Percentiles rank a stretch among this genome's conserved stretches.
These are phyloP conservation scores for Halocaridina rubra DNA, from an alignment of 2,888 invertebrate genomes.

Conservation along the genomic window DNA sequence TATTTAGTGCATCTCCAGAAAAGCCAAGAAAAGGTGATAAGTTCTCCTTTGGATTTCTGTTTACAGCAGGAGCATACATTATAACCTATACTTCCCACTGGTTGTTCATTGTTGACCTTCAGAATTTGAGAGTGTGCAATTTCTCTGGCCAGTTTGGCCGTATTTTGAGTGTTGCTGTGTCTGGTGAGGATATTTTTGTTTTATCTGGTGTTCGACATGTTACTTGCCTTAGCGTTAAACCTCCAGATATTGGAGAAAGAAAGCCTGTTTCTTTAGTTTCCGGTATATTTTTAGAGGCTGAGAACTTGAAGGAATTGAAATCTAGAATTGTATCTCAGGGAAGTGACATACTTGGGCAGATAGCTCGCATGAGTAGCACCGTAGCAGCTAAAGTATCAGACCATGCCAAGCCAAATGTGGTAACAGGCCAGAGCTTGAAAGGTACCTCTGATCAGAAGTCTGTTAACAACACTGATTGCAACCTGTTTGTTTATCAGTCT, in stretches of 20 bases:
- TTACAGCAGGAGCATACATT: not conserved
- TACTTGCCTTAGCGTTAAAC: slow-evolving; percentile 23
- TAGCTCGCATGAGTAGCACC: slow-evolving; percentile 30
- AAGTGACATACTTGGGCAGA: slow-evolving; percentile 24
- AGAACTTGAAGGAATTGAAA: slow-evolving; percentile 28
- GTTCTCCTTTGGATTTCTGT: slow-evolving; percentile 25
- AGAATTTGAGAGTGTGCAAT: not conserved
- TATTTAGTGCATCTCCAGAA: slow-evolving; percentile 10
- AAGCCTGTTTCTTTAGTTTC: not conserved
- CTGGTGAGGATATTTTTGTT: slow-evolving; percentile 28
- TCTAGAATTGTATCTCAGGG: slow-evolving; percentile 12
- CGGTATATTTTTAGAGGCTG: not conserved
- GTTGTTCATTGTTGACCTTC: slow-evolving; percentile 11
- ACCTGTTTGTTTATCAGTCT: not conserved
- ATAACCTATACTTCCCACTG: slow-evolving; percentile 22
- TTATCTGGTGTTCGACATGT: slow-evolving; percentile 26
- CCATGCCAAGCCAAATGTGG: slow-evolving; percentile 17
- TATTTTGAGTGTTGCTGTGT: slow-evolving; percentile 37
- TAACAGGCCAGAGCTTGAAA: slow-evolving; percentile 9
- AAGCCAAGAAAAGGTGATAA: slow-evolving; percentile 20
- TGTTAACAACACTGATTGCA: not conserved
- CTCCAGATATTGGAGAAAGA: slow-evolving; percentile 2
- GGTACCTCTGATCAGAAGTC: not conserved
- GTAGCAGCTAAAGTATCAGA: slow-evolving; percentile 42
- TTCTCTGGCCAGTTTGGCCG: slow-evolving; percentile 24